phyloP scores from a whole-genome alignment of 2,113 vertebrate species.

The Dinomys branickii region DNA sequence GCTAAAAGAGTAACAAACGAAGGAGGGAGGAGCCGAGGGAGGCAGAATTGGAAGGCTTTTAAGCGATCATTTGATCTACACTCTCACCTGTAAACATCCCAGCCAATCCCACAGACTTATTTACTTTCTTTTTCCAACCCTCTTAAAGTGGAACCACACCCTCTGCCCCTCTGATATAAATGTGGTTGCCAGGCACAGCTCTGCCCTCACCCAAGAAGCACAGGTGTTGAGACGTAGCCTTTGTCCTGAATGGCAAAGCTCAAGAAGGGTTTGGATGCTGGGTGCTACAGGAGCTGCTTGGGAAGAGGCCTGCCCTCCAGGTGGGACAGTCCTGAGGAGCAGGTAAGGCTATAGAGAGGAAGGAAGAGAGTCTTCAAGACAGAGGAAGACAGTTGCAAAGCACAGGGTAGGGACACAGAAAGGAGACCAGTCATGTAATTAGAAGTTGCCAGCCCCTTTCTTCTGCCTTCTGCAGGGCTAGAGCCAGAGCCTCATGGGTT shows the following conservation, averaged over 20 bases:
- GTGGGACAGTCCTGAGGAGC: not conserved
- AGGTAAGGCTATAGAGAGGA: not conserved
- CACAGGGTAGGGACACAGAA: not conserved
- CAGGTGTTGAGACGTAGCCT: not conserved
- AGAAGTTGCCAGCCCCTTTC: not conserved
- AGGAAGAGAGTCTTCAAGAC: not conserved
- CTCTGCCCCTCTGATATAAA: not conserved
- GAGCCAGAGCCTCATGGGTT: not conserved
- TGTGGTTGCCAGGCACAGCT: not conserved
- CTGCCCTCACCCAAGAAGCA: not conserved
- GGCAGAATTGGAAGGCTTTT: not conserved
- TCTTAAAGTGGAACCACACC: not conserved
- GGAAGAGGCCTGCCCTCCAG: not conserved
- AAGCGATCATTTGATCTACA: not conserved
- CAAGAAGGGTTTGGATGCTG: not conserved
- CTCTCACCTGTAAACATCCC: not conserved
- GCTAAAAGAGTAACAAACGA: slow-evolving; percentile 12
- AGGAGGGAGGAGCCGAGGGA: not conserved
- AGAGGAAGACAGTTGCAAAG: slow-evolving; percentile 9
- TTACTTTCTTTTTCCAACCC: not conserved
- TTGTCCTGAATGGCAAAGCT: not conserved
- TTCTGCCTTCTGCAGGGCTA: not conserved
- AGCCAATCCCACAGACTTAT: not conserved
- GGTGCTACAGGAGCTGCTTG: not conserved
- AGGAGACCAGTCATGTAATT: not conserved